Base-by-base conservation (phyloP, 1,140 invertebrate genomes). In the Dinothrombium tinctorium region DNA sequence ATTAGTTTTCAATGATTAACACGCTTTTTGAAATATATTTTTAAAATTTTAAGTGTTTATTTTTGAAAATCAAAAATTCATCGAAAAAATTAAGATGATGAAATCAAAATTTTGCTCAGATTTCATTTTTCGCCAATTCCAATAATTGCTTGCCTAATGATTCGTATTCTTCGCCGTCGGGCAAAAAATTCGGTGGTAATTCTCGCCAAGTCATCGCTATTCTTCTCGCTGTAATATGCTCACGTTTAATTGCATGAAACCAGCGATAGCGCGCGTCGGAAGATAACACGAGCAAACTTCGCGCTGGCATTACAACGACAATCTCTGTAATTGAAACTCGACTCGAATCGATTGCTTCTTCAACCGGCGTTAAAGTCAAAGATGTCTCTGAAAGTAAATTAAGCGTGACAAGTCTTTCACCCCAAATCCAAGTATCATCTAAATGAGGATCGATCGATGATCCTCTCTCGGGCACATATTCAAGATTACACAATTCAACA, bases 351-450 rank as follows among this genome's bases (percentile, higher is more conserved):
- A 68, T 2, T 33, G 14, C 11, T 4, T 11, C 4, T 35, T 7
- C 29, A 32, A 32, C 29, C 17, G 29, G 29, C n/a, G 69, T 78
- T 61, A 95, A 69, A 9, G 79, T 87, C n/a, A 95, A 64, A 14
- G 75, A 65, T 1, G 82, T 75, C 56, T 84, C 72, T 6, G 74
- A 71, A 12, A 79, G 54, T 43, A 90, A 66, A 57, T 90, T 94
- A 4, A 35, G 6, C 11, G 45, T 43, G 3, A 96, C 74, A 20
- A 99, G 77, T 45, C 90, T 68, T 59, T 96, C 86, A 20, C 92
- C 92, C 92, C 92, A 98, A 29, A 98, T 72, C 92, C 92, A 98
- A 55, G 80, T 86, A 54, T 98, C 89, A 62, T 99, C 92, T 49
- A 95, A 78, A 56, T 98, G 92, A 1, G 87, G 80, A 61, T 96